Evolutionary conservation across 2,113 vertebrate species (phyloP), one percentile per base, ranked within the genome.

Genomic region (Carassius gibelio): DNA sequence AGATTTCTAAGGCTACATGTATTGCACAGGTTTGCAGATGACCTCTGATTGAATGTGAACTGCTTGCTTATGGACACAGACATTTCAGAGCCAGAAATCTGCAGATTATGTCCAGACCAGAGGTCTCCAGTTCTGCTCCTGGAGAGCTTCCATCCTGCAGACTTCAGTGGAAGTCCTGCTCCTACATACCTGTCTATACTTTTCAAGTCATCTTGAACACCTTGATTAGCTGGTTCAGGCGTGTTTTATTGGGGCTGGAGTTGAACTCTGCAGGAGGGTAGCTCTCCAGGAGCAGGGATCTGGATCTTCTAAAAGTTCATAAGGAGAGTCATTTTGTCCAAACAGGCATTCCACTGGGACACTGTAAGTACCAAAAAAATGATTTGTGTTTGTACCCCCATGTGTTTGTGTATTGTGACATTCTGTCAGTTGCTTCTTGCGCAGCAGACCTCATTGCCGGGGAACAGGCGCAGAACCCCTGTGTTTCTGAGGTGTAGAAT

Each of bases 401-500:
- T 19, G 66, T n/a, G 10, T 72, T 11, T n/a, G 69, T 42, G 36
- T 42, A 5, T 42, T 38, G 10, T 38, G 34, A 71, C 17, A 38
- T 71, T 21, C 8, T 42, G 69, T 21, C 3, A 36, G 9, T 72
- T 72, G 10, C 9, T 42, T 34, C 17, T 34, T 34, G 23, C 26
- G 0, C 9, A 1, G 15, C 8, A 57, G 75, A 11, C 26, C 26
- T 17, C 15, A 36, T 30, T 11, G 21, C 59, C 64, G 10, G 23
- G 30, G 59, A 75, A 59, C 75, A n/a, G 15, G 75, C 15, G 0
- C 1, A 55, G n/a, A 78, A 59, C 86, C 48, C 4, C 61, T 88
- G 88, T 84, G 89, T 88, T 77, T 61, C 59, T 84, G 83, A 52
- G 78, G 87, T 91, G 50, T 84, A 89, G 84, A 59, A 42, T 88